Conservation (phyloP, 1,140 invertebrate genomes). For the Drosophila leontia region DNA sequence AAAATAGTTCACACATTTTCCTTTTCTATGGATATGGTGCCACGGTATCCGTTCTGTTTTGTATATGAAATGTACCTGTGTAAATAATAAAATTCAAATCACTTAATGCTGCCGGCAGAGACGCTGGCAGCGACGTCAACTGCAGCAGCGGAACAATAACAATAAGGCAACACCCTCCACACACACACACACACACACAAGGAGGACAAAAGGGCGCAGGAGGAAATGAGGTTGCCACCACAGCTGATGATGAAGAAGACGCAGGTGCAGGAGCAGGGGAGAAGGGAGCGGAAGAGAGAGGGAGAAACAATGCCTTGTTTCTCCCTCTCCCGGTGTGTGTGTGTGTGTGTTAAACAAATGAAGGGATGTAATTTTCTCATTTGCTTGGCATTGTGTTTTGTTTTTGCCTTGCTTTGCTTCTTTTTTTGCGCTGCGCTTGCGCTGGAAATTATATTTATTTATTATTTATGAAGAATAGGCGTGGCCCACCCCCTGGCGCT, state of each 20-base stretch:
- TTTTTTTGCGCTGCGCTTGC: constrained; percentile 76
- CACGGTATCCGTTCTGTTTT: constrained; percentile 44
- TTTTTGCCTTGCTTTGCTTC: constrained; percentile 46
- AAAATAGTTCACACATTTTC: background rate
- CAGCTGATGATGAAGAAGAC: constrained; percentile 65
- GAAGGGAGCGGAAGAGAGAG: constrained; percentile 1
- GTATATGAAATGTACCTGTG: constrained; percentile 71
- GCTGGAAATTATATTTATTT: constrained; percentile 82
- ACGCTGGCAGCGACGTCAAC: constrained; percentile 32
- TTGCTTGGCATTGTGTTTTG: constrained; percentile 80
- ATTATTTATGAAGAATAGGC: constrained; percentile 81
- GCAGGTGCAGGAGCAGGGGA: constrained; percentile 17
- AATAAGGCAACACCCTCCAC: constrained; percentile 75
- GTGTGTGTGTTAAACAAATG: constrained; percentile 79
- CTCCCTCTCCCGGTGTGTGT: constrained; percentile 12
- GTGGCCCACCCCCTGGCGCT: constrained; percentile 50
- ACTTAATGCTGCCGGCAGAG: constrained; percentile 68
- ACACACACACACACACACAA: constrained; percentile 34
- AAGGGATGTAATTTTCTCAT: constrained; percentile 85
- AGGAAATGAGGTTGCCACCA: constrained; percentile 78
- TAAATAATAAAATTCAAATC: constrained; percentile 83
- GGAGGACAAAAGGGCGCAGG: constrained; percentile 20
- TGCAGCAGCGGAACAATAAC: constrained; percentile 65
- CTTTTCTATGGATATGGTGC: background rate
- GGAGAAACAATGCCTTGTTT: constrained; percentile 54